Conservation (phyloP, 2,113 vertebrate species). For the Aegotheles bennettii region DNA sequence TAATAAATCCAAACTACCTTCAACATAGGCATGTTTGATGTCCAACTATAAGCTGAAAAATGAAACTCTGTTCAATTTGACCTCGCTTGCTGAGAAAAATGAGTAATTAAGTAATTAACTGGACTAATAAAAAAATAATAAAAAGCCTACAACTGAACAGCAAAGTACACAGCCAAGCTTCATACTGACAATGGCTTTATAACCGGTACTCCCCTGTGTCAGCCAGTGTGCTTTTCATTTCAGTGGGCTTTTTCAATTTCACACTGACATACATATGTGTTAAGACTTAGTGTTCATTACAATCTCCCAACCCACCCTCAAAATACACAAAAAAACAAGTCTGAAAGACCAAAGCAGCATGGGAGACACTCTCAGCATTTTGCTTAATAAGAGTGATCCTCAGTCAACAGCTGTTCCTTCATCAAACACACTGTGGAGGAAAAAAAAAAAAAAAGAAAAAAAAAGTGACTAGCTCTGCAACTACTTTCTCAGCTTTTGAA, state of each 20-base stretch:
- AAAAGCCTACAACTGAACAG: not conserved
- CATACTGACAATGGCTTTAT: not conserved
- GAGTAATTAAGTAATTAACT: not conserved
- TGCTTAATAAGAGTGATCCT: not conserved
- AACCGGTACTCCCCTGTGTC: not conserved
- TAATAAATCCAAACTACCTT: not conserved
- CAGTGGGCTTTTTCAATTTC: not conserved
- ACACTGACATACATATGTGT: not conserved
- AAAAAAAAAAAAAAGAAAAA: not conserved
- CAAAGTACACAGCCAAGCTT: not conserved
- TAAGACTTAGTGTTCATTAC: not conserved
- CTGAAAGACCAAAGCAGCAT: not conserved
- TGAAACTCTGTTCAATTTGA: not conserved
- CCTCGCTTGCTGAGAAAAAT: not conserved
- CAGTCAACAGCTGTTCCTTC: conserved; percentile 26
- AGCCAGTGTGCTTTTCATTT: not conserved
- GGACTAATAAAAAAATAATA: not conserved
- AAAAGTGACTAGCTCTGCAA: not conserved
- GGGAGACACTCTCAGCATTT: not conserved
- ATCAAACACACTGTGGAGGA: not conserved
- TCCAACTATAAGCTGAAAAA: not conserved
- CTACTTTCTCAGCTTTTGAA: conserved; percentile 73
- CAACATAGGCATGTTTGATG: not conserved
- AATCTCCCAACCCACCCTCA: not conserved
- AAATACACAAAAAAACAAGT: not conserved